Evolutionary conservation across 1,140 invertebrate species (phyloP).

Genomic region (Paraescarpia echinospica): DNA sequence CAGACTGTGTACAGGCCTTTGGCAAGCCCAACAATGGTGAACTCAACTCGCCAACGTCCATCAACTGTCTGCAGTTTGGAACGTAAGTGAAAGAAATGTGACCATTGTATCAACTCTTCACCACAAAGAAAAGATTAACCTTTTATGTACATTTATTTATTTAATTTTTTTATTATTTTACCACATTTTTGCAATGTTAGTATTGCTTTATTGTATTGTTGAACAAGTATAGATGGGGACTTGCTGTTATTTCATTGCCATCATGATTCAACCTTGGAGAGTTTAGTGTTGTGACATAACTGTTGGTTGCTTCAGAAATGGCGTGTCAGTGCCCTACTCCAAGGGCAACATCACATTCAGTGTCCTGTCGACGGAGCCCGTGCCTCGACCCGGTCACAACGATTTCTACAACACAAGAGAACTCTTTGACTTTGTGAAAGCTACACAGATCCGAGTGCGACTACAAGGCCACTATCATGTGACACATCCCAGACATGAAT

Average conservation of each 20-base stretch:
- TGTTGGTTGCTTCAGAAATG: conserved; percentile 22
- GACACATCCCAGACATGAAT: conserved; percentile 42
- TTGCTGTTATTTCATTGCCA: neutral
- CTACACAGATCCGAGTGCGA: conserved; percentile 41
- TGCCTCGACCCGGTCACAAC: conserved; percentile 46
- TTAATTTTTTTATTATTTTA: neutral
- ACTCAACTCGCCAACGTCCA: conserved; percentile 38
- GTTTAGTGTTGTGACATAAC: neutral
- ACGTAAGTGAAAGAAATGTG: conserved; percentile 35
- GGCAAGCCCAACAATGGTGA: conserved; percentile 45
- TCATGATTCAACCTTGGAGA: neutral
- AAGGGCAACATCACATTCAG: conserved; percentile 53
- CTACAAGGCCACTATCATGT: conserved; percentile 47
- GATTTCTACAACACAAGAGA: conserved; percentile 51
- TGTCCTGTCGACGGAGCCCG: conserved; percentile 46
- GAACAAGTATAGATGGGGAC: neutral
- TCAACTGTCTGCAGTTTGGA: conserved; percentile 52
- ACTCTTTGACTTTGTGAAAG: conserved; percentile 49
- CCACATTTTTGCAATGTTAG: neutral
- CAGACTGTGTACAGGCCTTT: conserved; percentile 47
- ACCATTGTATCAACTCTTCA: neutral
- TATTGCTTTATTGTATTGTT: neutral
- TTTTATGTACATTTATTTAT: neutral
- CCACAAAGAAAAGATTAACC: neutral
- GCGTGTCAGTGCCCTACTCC: conserved; percentile 38